A percentile compares a stretch with the other conserved stretches of the same genome.
phyloP scores from a whole-genome alignment of 2,888 invertebrate genomes.

The Nycteola revayana region DNA sequence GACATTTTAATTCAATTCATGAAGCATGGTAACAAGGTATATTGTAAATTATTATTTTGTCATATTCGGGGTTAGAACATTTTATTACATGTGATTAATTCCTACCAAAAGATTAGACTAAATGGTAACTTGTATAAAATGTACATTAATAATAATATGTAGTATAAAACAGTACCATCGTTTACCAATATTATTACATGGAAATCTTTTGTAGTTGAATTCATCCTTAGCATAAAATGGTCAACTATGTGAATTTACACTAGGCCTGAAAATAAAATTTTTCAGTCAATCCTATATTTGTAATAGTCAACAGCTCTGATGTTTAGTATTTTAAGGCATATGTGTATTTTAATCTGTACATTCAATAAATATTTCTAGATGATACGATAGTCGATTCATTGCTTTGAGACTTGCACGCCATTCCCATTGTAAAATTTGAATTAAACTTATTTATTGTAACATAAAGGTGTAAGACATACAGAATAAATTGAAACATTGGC shows the following conservation, averaged over 20 bases:
- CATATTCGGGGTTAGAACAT: slow-evolving; percentile 72
- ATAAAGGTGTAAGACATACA: too few species aligned
- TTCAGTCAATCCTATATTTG: slow-evolving; percentile 50
- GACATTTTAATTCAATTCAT: slow-evolving; percentile 79
- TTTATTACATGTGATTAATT: slow-evolving; percentile 70
- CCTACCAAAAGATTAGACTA: slow-evolving; percentile 76
- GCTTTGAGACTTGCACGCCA: slow-evolving; percentile 21
- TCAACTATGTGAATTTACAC: slow-evolving; percentile 64
- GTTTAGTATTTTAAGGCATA: slow-evolving; percentile 42
- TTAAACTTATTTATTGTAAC: slow-evolving; percentile 2
- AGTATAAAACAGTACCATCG: slow-evolving; percentile 77
- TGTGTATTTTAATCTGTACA: slow-evolving; percentile 32
- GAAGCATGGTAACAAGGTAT: slow-evolving; percentile 81
- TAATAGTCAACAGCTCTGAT: slow-evolving; percentile 42
- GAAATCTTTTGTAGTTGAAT: slow-evolving; percentile 64
- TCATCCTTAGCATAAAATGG: slow-evolving; percentile 65
- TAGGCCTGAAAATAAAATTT: slow-evolving; percentile 65
- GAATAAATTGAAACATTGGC: too few species aligned
- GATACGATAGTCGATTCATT: slow-evolving; percentile 15
- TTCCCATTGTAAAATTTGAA: slow-evolving; percentile 21
- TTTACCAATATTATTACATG: slow-evolving; percentile 49
- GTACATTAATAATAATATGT: slow-evolving; percentile 64
- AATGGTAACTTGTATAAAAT: slow-evolving; percentile 81
- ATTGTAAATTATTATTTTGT: slow-evolving; percentile 74
- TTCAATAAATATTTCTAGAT: slow-evolving; percentile 31